Conservation (phyloP, 2,888 invertebrate species). For the Rhopalosiphum nymphaeae region DNA sequence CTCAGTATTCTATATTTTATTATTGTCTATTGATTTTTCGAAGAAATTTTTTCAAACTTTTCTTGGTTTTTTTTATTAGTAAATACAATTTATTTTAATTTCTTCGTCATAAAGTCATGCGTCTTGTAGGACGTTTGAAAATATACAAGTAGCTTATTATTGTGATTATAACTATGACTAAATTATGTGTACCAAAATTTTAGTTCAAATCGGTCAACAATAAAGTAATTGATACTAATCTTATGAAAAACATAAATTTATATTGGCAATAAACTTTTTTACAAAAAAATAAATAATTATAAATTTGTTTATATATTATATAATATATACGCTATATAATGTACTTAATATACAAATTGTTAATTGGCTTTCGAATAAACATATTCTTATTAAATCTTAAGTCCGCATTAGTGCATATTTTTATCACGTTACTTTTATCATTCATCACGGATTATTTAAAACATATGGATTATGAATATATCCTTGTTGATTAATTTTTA, state of each 20-base stretch:
- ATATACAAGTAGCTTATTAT: neutral
- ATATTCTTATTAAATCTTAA: neutral
- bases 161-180: neutral
- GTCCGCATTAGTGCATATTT: neutral
- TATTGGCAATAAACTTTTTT: too few species aligned
- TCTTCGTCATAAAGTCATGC: neutral
- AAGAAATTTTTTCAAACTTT: too few species aligned
- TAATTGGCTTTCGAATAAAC: neutral
- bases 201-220: neutral
- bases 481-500: too few species aligned
- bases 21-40: too few species aligned
- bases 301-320: neutral
- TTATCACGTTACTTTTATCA: neutral
- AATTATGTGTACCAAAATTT: neutral
- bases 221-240: neutral
- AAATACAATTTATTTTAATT: neutral
- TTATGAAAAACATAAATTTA: neutral
- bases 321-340: neutral
- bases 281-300: too few species aligned
- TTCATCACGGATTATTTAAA: neutral
- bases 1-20: too few species aligned
- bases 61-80: neutral
- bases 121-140: neutral
- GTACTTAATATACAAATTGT: neutral
- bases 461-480: too few species aligned